Evolutionary conservation across 2,113 vertebrate species (phyloP).

Genomic region (Loxodonta africana): DNA sequence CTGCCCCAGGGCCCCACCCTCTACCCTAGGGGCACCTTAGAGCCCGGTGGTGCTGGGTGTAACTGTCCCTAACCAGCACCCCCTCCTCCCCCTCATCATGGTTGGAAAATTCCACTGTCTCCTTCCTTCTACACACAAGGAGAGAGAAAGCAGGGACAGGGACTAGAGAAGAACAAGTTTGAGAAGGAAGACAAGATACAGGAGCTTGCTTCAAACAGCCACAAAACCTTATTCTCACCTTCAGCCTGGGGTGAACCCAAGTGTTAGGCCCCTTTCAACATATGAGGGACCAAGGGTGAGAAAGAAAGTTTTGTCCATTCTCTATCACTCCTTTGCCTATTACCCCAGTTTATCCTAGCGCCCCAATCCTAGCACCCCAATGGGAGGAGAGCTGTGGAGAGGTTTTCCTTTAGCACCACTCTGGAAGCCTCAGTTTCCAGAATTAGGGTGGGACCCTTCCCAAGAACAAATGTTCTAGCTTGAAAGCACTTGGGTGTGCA

Average conservation of each 20-base stretch:
- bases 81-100: not conserved
- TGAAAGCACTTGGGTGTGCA: slow-evolving; percentile 66
- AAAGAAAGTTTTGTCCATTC: not conserved
- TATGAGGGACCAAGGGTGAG: not conserved
- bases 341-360: not conserved
- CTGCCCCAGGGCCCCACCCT: slow-evolving; percentile 43
- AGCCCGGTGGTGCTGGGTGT: slow-evolving; percentile 55
- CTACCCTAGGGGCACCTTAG: slow-evolving; percentile 56
- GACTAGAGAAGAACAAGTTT: not conserved
- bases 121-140: slow-evolving; percentile 58
- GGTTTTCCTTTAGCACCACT: not conserved
- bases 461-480: slow-evolving; percentile 52
- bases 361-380: not conserved
- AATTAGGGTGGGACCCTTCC: slow-evolving; percentile 43
- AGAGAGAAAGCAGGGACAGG: not conserved
- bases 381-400: not conserved
- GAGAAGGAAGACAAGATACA: not conserved
- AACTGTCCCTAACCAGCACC: slow-evolving; percentile 29
- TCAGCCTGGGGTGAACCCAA: not conserved
- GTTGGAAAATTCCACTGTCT: slow-evolving; percentile 71
- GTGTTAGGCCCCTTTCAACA: not conserved
- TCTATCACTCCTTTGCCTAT: not conserved
- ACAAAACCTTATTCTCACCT: not conserved
- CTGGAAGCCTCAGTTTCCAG: slow-evolving; percentile 35
- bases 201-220: slow-evolving; percentile 10